Conservation (phyloP, 2,797 vertebrate species). For the Lepilemur septentrionalis region DNA sequence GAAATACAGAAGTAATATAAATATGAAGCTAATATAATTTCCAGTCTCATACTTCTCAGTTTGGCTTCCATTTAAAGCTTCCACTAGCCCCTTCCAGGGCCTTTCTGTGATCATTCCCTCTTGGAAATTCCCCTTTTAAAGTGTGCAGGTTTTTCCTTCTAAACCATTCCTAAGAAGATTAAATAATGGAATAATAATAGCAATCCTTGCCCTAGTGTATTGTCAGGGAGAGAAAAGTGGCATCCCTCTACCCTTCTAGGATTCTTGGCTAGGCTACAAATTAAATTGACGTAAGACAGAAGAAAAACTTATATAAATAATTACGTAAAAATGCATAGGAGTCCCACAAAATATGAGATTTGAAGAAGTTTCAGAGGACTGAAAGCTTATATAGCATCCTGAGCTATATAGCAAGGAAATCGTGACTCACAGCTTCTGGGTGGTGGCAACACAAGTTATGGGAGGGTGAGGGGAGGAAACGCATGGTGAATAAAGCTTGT, state of each 20-base stretch:
- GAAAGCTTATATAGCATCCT: neutral
- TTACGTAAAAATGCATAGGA: neutral
- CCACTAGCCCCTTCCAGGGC: neutral
- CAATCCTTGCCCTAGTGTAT: neutral
- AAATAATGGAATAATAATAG: neutral
- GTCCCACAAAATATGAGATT: neutral
- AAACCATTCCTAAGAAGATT: neutral
- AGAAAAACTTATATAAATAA: neutral
- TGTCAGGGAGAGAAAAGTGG: neutral
- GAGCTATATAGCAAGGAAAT: neutral
- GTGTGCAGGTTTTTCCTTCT: neutral
- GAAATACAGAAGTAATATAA: neutral
- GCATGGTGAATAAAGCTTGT: neutral
- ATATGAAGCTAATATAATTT: neutral
- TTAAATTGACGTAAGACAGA: neutral
- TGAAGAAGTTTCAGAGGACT: neutral
- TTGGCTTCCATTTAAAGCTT: neutral
- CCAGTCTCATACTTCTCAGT: neutral
- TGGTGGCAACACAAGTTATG: neutral
- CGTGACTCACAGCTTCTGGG: neutral
- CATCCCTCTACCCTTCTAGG: neutral
- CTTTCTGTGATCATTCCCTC: neutral
- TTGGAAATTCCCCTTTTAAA: constrained; percentile 30
- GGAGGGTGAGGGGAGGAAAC: neutral
- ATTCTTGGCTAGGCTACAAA: neutral